These are phyloP conservation scores for Acromyrmex charruanus DNA, from an alignment of 1,140 invertebrate genomes.

Conservation along the genomic window DNA sequence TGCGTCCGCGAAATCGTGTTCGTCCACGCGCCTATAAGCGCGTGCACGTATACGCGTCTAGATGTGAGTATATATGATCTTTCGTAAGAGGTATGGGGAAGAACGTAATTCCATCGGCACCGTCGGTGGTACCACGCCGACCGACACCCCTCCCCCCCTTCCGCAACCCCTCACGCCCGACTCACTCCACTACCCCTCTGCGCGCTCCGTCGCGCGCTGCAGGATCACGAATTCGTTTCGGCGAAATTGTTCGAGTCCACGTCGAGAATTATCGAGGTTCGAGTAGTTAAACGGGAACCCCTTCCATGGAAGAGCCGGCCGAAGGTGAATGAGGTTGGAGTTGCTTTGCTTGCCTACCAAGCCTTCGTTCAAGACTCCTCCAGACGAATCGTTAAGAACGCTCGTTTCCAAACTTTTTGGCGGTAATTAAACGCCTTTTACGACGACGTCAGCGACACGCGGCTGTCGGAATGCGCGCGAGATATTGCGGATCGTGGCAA, in stretches of 20 bases:
- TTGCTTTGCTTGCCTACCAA: background rate
- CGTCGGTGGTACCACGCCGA: constrained; percentile 72
- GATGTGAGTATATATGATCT: constrained; percentile 66
- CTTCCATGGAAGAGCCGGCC: constrained; percentile 2
- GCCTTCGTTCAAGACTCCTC: background rate
- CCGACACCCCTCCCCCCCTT: constrained; percentile 37
- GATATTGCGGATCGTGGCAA: background rate
- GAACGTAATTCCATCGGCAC: constrained; percentile 76
- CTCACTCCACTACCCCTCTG: background rate
- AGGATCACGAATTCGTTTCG: constrained; percentile 75
- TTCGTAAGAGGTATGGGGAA: constrained; percentile 67
- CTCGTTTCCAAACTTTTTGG: constrained; percentile 21
- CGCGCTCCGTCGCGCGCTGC: constrained; percentile 14
- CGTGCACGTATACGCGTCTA: constrained; percentile 49
- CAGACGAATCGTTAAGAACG: constrained; percentile 31
- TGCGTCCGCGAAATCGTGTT: background rate
- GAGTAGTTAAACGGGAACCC: constrained; percentile 67
- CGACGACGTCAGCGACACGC: constrained; percentile 16
- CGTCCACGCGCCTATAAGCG: constrained; percentile 39
- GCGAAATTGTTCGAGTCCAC: constrained; percentile 73
- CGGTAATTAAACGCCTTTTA: constrained; percentile 22
- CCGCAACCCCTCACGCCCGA: background rate
- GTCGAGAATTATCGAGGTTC: constrained; percentile 69
- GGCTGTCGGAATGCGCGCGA: background rate
- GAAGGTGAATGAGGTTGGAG: background rate